Percentiles rank a stretch among this genome's conserved stretches.
Conservation (phyloP, 2,888 invertebrate genomes). For the Parasteatoda lunata region DNA sequence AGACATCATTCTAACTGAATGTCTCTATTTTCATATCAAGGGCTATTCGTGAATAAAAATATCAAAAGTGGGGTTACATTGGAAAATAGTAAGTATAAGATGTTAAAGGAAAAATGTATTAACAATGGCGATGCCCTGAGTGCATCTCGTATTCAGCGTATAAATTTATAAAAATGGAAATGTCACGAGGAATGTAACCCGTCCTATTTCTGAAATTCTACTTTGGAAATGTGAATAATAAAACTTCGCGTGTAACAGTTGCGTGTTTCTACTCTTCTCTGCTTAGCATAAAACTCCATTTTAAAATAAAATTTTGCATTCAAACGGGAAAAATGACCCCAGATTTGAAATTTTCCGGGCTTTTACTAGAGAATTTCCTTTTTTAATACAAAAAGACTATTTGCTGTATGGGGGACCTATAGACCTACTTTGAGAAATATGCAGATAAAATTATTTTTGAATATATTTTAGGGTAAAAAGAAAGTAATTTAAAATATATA, state of each 20-base stretch:
- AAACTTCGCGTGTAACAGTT: constrained; percentile 21
- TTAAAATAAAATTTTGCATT: constrained; percentile 57
- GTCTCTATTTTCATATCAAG: too few species aligned
- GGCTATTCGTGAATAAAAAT: too few species aligned
- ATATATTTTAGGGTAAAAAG: too few species aligned
- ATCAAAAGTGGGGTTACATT: too few species aligned
- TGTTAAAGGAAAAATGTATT: not conserved
- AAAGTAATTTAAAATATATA: too few species aligned
- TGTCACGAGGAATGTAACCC: constrained; percentile 46
- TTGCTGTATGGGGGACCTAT: too few species aligned
- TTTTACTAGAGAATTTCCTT: not conserved
- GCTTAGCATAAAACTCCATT: constrained; percentile 60
- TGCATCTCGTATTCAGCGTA: not conserved
- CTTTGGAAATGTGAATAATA: not conserved
- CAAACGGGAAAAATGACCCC: constrained; percentile 55
- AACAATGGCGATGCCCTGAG: not conserved
- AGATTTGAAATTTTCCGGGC: not conserved
- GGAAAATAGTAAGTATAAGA: too few species aligned
- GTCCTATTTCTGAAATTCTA: constrained; percentile 30
- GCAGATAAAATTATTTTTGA: too few species aligned
- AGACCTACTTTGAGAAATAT: too few species aligned
- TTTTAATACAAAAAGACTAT: too few species aligned
- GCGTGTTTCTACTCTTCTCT: constrained; percentile 25
- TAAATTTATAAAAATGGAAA: constrained; percentile 59
- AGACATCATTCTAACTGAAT: too few species aligned